Evolutionary conservation across 2,888 invertebrate species (phyloP).

Genomic region (Shargacucullia verbasci): DNA sequence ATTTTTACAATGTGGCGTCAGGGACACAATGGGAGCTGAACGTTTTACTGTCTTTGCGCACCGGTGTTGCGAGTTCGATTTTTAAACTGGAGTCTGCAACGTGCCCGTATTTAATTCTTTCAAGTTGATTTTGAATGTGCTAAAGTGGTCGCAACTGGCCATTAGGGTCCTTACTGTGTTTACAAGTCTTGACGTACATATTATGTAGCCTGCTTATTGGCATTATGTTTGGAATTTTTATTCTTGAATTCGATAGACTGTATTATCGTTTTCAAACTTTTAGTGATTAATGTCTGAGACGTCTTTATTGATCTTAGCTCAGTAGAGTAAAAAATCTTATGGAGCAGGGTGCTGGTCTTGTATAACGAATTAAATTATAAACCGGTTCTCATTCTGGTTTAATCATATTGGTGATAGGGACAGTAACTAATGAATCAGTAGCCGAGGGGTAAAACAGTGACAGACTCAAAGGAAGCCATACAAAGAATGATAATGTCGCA

Average conservation of each 20-base stretch:
- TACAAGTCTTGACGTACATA: conserved; percentile 37
- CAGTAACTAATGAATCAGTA: conserved; percentile 67
- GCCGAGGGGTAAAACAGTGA: conserved; percentile 60
- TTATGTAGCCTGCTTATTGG: conserved; percentile 29
- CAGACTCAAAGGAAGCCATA: conserved; percentile 56
- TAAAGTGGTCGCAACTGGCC: conserved; percentile 42
- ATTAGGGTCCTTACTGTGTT: conserved; percentile 47
- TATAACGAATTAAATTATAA: conserved; percentile 66
- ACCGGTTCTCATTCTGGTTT: conserved; percentile 76
- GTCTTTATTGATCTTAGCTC: conserved; percentile 52
- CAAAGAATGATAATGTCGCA: conserved; percentile 51
- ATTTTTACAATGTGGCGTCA: conserved; percentile 87
- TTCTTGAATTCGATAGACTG: conserved; percentile 23
- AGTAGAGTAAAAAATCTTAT: conserved; percentile 52
- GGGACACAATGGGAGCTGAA: conserved; percentile 75
- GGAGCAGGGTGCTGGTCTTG: conserved; percentile 60
- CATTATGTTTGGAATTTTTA: conserved; percentile 11
- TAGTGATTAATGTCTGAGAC: conserved; percentile 36
- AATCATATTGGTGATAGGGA: conserved; percentile 71
- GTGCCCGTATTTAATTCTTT: conserved; percentile 44
- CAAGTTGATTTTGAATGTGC: conserved; percentile 49
- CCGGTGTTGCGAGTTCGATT: conserved; percentile 58
- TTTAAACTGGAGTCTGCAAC: conserved; percentile 46
- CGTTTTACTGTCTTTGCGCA: conserved; percentile 72
- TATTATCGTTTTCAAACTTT: conserved; percentile 32